Base-by-base conservation (phyloP, 2,113 vertebrate species). In the Monopterus albus region DNA sequence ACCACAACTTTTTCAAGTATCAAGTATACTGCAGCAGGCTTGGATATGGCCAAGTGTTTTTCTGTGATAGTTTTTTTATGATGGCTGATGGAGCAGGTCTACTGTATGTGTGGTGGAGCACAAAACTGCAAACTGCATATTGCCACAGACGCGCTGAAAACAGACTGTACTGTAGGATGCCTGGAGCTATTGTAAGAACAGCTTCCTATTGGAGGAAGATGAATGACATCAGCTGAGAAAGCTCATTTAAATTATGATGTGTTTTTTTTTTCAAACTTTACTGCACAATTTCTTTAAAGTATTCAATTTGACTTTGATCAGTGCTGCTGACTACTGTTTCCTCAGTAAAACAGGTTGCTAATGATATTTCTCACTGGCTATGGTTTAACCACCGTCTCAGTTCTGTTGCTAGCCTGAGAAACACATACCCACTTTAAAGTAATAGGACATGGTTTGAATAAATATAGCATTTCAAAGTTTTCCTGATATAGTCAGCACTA, bases 11-110 rank as follows among this genome's bases (percentile, higher is more conserved):
- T 55, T 49, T 42, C 6, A 50, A 8, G 4, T 36, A 38, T 58
- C 18, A 10, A 42, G 40, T 20, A 18, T 7, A 5, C 47, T 40
- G 15, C 31, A 47, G 36, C 8, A 26, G 18, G 49, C 25, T 31
- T 4, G 23, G 2, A 8, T 39, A 38, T 42, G 40, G 2, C n/a
- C n/a, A n/a, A n/a, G n/a, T 42, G 26, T 53, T 29, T 52, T 59
- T 36, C 38, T 52, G 29, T 67, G 7, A 53, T 39, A 18, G 10
- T 53, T 55, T 62, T 40, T 17, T 58, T 45, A 26, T 56, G 29
- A 31, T 39, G n/a, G 55, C 36, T 45, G 13, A 43, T 50, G 13
- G 18, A 60, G 6, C 14, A 71, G 52, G 25, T 9, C 18, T 5
- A n/a, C n/a, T n/a, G n/a, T n/a, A 25, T 46, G 5, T 47, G 3